Base-by-base conservation (phyloP, 2,113 vertebrate species). In the Lepus americanus region DNA sequence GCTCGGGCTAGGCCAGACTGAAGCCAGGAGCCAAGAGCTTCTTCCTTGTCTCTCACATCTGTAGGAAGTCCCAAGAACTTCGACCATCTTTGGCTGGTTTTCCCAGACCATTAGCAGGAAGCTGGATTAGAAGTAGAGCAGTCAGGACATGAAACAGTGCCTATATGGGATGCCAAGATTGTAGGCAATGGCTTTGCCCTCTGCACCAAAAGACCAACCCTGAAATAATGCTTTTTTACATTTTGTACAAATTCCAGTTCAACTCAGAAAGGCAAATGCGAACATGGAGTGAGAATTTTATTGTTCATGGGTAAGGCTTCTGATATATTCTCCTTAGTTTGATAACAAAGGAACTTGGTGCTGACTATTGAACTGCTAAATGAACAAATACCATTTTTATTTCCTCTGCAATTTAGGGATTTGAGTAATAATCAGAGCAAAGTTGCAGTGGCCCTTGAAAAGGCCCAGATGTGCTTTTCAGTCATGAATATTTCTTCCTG, bases 321-420 rank as follows among this genome's bases (percentile, higher is more conserved):
- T 53, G 55, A 49, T 81, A 63, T 55, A 76, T 91, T 89, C 6
- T 49, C 33, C 83, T 95, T 72, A 84, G 87, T 84, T 53, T 86
- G 63, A 91, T 88, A 82, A 94, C n/a, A 76, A 73, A 92, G 67
- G 23, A 81, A 70, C n/a, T 95, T 4, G 8, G 19, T 81, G 61
- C 22, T 9, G 6, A 80, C 33, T 76, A 87, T 72, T 93, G 81
- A 95, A 39, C 9, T 89, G 51, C 44, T 87, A 89, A 87, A 84
- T 94, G 77, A 89, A 49, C 49, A 44, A 92, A 51, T 81, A 72
- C 55, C 51, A 20, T 92, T 87, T 90, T 87, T 29, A 73, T 44
- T 93, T 87, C 88, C 87, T 90, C n/a, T 84, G 53, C 36, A 95
- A 59, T 90, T 77, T 81, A 70, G 77, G 53, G 39, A 67, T 63